Evolutionary conservation across 2,113 vertebrate genomes (phyloP), one percentile per base, ranked within the genome.

Genomic region (Oryzias celebensis): DNA sequence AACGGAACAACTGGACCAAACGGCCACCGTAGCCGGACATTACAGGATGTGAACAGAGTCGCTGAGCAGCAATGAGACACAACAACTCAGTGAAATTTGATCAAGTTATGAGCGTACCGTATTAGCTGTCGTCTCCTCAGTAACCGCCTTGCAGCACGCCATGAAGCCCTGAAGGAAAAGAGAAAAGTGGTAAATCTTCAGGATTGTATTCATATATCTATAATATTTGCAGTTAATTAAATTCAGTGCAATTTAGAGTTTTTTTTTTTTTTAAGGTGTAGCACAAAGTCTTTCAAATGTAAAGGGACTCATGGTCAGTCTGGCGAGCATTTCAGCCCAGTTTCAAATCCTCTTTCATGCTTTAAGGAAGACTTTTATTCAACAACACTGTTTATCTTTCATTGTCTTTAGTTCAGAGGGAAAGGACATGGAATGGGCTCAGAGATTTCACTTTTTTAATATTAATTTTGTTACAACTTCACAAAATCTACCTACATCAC

Each of bases 261-360:
- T 36, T 36, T 36, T 12, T 8, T 1, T 36, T 36, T 36, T 12
- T 36, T 12, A 36, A 36, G 36, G 8, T 48, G 6, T 20, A n/a
- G 15, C n/a, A 48, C 5, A 8, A 7, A 31, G 15, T 31, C 26
- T 36, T 10, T 53, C 7, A 18, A 53, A 68, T 63, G 28, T 28
- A 56, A 56, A 58, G 7, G 43, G n/a, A 7, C n/a, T 4, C 5
- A n/a, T 42, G 24, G 41, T 43, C 12, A 22, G 20, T 50, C n/a
- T 4, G 20, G 14, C 4, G n/a, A 8, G 53, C 31, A 23, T 26
- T 44, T 15, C 45, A 14, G 8, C 31, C 8, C 13, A 44, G 67
- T 84, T 83, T 79, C 73, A 81, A 61, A 83, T 84, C 81, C 78
- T 77, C 70, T 55, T 83, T 80, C 50, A 53, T 20, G 59, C 23